phyloP scores from a whole-genome alignment of 2,113 vertebrate genomes.

The Calypte anna region DNA sequence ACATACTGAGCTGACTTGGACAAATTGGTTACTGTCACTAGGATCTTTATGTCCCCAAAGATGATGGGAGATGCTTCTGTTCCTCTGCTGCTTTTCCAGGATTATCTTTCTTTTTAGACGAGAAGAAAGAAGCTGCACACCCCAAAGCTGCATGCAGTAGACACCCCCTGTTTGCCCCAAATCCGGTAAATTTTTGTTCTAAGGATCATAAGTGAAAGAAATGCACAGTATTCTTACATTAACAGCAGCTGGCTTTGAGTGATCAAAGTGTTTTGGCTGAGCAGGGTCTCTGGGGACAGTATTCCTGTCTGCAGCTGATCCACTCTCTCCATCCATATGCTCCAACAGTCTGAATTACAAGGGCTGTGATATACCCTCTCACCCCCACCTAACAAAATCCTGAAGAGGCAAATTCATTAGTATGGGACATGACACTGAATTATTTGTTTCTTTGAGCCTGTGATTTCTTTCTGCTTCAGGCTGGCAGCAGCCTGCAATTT shows the following conservation, averaged over 20 bases:
- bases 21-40: not conserved
- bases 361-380: not conserved
- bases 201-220: not conserved
- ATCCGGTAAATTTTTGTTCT: not conserved
- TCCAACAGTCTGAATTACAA: not conserved
- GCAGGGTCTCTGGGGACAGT: accelerated
- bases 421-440: not conserved
- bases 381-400: not conserved
- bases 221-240: accelerated
- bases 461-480: not conserved
- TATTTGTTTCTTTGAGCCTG: not conserved
- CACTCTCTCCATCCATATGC: accelerated
- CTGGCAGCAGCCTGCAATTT: not conserved
- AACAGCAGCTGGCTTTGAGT: not conserved
- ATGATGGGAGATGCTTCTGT: not conserved
- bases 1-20: not conserved
- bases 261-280: not conserved
- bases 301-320: not conserved
- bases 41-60: accelerated
- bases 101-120: not conserved
- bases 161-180: not conserved
- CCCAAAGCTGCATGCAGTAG: not conserved
- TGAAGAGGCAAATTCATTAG: not conserved
- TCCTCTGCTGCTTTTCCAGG: not conserved
- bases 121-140: not conserved